A percentile compares a stretch with the other conserved stretches of the same genome.
These are phyloP conservation scores for Zaprionus taronus DNA, from an alignment of 1,140 invertebrate species.

Conservation along the genomic window DNA sequence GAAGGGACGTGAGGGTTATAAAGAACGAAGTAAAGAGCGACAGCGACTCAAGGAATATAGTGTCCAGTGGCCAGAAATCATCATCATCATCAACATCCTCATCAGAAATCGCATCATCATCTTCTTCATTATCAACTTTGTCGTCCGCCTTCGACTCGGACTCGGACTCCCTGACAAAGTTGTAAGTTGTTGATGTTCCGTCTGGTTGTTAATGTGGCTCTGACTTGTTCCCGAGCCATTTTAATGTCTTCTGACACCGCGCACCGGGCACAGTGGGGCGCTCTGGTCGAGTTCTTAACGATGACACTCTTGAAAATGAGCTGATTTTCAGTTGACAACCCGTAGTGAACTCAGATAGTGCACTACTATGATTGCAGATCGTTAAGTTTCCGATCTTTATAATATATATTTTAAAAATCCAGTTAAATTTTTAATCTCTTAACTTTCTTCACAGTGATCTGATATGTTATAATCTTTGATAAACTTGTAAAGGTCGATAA, in stretches of 20 bases:
- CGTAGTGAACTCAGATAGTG: background rate
- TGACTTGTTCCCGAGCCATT: constrained; percentile 40
- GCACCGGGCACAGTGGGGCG: constrained; percentile 42
- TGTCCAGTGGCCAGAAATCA: constrained; percentile 30
- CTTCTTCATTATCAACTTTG: constrained; percentile 47
- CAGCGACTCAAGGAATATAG: constrained; percentile 13
- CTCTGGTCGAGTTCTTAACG: constrained; percentile 13
- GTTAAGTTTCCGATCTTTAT: no score
- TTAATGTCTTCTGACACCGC: constrained; percentile 45
- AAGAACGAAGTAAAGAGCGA: constrained; percentile 9
- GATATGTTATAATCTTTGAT: background rate
- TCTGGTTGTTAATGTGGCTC: constrained; percentile 69
- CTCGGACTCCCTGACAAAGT: constrained; percentile 65
- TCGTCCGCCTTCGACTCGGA: background rate
- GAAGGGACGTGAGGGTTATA: constrained; percentile 9
- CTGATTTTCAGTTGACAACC: background rate
- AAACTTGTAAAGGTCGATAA: no score
- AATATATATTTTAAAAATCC: no score
- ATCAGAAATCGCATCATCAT: constrained; percentile 9
- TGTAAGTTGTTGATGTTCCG: constrained; percentile 79
- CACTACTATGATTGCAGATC: no score
- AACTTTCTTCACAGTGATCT: no score
- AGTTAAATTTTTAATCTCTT: no score
- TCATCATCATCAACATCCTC: constrained; percentile 18
- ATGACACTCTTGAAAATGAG: constrained; percentile 21